Evolutionary conservation across 2,113 vertebrate genomes (phyloP).

Genomic region (Crotalus viridis): DNA sequence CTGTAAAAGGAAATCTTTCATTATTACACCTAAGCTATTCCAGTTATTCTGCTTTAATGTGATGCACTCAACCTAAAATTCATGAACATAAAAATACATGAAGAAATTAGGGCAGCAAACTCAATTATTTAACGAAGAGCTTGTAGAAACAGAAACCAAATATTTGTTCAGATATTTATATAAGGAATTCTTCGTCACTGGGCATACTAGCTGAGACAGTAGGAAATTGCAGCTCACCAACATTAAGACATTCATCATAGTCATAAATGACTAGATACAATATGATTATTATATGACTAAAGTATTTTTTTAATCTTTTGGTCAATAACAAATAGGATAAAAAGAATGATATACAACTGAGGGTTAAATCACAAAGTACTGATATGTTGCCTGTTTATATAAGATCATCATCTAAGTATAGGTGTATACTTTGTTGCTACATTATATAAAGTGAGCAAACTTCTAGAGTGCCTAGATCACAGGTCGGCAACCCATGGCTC

Average conservation of each 20-base stretch:
- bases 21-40: not conserved
- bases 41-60: not conserved
- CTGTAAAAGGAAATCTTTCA: not conserved
- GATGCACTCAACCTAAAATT: not conserved
- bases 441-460: not conserved
- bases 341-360: not conserved
- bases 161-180: not conserved
- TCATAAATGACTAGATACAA: not conserved
- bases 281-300: not conserved
- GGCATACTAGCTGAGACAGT: not conserved
- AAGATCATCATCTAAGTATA: not conserved
- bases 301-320: not conserved
- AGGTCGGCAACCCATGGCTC: no score
- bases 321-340: not conserved
- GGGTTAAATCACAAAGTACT: conserved; percentile 10
- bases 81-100: not conserved
- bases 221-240: not conserved
- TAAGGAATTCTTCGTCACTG: not conserved
- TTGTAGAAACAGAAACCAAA: not conserved
- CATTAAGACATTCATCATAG: not conserved
- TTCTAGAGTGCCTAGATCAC: not conserved
- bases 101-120: not conserved
- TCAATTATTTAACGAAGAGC: not conserved
- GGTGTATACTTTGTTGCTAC: not conserved
- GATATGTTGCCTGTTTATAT: not conserved